Conservation (phyloP, 2,113 vertebrate species). For the Rynchops niger region DNA sequence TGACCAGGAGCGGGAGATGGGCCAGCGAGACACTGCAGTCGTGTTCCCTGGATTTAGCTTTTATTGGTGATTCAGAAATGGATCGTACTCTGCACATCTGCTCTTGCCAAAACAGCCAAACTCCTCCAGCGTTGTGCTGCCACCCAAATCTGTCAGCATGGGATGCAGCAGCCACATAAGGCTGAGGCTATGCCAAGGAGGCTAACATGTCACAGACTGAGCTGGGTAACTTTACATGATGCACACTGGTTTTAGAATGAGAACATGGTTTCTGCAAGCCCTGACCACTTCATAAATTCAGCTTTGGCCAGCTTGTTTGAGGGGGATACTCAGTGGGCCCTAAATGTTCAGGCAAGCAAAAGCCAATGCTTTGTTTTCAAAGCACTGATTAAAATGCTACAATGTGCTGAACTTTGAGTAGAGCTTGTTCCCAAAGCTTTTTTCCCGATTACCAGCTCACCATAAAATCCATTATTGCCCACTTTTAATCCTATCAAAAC, state of each 20-base stretch:
- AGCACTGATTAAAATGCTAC: neutral
- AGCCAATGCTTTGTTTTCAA: neutral
- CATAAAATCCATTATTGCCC: neutral
- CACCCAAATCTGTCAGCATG: neutral
- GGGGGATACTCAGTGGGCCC: neutral
- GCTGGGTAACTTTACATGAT: neutral
- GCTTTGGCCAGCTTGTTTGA: neutral
- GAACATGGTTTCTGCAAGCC: neutral
- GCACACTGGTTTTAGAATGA: neutral
- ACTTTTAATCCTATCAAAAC: neutral
- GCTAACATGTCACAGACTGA: neutral
- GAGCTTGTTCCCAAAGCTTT: neutral
- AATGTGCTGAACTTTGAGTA: neutral
- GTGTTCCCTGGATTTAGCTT: neutral
- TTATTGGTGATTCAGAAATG: neutral
- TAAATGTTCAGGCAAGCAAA: neutral
- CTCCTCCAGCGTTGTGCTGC: neutral
- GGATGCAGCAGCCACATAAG: neutral
- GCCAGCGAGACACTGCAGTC: neutral
- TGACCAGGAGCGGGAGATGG: neutral
- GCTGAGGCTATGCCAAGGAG: neutral
- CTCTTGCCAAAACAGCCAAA: neutral
- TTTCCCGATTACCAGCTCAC: neutral
- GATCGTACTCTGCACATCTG: neutral
- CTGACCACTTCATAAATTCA: neutral